Percentiles rank a stretch among this genome's conserved stretches.
Evolutionary conservation across 2,113 vertebrate genomes (phyloP).

Genomic region (Macquaria ambigua): DNA sequence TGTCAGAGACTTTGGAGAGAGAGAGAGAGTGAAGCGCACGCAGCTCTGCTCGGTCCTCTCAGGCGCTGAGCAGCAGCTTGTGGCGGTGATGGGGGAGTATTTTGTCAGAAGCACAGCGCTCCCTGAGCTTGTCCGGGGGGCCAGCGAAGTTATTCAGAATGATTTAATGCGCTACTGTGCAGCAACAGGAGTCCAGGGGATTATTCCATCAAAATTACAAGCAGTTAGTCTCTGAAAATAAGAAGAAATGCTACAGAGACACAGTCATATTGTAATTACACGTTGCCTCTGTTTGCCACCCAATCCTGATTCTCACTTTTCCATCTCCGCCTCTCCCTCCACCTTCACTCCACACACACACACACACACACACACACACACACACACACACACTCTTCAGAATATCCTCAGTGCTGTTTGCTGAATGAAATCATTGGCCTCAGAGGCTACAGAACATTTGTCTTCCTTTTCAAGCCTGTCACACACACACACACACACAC

Average conservation of each 20-base stretch:
- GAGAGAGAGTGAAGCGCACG: slow-evolving; percentile 43
- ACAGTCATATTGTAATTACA: slow-evolving; percentile 20
- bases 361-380: background rate
- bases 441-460: slow-evolving; percentile 59
- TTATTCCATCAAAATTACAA: slow-evolving; percentile 62
- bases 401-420: slow-evolving; percentile 45
- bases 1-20: slow-evolving; percentile 54
- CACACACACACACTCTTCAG: background rate
- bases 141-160: slow-evolving; percentile 54
- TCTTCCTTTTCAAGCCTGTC: slow-evolving; percentile 61
- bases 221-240: slow-evolving; percentile 32
- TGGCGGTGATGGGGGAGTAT: slow-evolving; percentile 58
- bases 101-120: slow-evolving; percentile 60
- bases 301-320: slow-evolving; percentile 20
- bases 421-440: slow-evolving; percentile 62
- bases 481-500: slow-evolving; percentile 13
- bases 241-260: slow-evolving; percentile 25
- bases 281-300: slow-evolving; percentile 5
- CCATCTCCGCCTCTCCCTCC: background rate
- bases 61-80: slow-evolving; percentile 60
- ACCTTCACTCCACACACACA: background rate
- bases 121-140: slow-evolving; percentile 44
- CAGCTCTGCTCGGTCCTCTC: slow-evolving; percentile 59
- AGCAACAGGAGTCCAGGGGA: slow-evolving; percentile 62
- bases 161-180: slow-evolving; percentile 66